Conservation (phyloP, 1,140 invertebrate species). For the Drosophila ananassae region DNA sequence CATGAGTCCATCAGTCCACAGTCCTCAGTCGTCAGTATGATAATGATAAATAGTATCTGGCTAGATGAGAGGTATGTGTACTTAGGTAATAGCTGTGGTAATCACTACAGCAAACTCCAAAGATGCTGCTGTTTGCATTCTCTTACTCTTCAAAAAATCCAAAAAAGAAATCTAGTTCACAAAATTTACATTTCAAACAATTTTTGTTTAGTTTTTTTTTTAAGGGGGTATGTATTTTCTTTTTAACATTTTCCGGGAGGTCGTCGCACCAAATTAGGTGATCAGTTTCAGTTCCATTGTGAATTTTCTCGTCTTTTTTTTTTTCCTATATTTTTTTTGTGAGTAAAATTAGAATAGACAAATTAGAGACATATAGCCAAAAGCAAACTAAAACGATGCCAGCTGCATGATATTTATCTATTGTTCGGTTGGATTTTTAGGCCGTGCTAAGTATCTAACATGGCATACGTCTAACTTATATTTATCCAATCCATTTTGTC, state of each 20-base stretch:
- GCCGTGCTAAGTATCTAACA: constrained; percentile 60
- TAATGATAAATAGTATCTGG: not conserved
- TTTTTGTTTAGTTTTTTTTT: not conserved
- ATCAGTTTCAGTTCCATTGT: constrained; percentile 37
- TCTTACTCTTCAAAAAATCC: not conserved
- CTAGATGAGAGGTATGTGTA: constrained; percentile 9
- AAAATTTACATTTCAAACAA: not conserved
- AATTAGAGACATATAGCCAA: constrained; percentile 60
- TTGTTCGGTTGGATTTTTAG: constrained; percentile 56
- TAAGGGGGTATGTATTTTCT: not conserved
- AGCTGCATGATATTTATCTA: constrained; percentile 73
- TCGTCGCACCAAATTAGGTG: constrained; percentile 49
- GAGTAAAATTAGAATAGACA: constrained; percentile 68
- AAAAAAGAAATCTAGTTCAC: constrained; percentile 22
- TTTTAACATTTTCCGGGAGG: not conserved
- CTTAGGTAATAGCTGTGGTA: constrained; percentile 46
- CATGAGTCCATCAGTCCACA: too few species aligned
- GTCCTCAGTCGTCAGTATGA: not conserved
- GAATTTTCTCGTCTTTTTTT: constrained; percentile 3
- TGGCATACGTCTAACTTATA: constrained; percentile 22
- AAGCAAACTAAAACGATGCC: constrained; percentile 34
- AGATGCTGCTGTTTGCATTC: constrained; percentile 22
- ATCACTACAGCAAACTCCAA: constrained; percentile 24
- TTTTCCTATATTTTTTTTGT: not conserved
- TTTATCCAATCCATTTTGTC: constrained; percentile 26